phyloP scores from a whole-genome alignment of 2,797 vertebrate genomes.

The Alosa sapidissima region DNA sequence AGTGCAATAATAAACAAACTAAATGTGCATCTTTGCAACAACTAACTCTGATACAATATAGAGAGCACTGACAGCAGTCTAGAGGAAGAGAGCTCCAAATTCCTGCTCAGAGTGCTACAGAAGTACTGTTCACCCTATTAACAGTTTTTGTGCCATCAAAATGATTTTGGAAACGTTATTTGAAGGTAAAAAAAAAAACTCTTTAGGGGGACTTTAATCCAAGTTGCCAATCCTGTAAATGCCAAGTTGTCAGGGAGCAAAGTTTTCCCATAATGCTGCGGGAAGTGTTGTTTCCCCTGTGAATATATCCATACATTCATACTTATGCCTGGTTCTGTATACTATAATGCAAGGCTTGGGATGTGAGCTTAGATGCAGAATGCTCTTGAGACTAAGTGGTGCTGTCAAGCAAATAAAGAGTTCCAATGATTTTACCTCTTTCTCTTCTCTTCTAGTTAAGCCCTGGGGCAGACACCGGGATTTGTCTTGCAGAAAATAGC shows the following conservation, averaged over 20 bases:
- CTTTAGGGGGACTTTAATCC: neutral
- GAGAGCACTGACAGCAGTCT: no score
- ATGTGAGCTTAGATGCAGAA: neutral
- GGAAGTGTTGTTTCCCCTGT: neutral
- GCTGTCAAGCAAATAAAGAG: neutral
- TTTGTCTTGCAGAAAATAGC: slow-evolving; percentile 10
- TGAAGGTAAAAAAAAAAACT: no score
- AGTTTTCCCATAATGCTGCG: neutral
- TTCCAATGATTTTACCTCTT: slow-evolving; percentile 9
- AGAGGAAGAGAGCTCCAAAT: no score
- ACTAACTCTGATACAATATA: no score
- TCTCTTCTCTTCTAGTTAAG: slow-evolving; percentile 10
- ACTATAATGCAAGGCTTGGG: neutral
- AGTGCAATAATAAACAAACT: no score
- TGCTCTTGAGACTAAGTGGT: neutral
- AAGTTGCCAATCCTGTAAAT: neutral
- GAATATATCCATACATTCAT: neutral
- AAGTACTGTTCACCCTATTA: no score
- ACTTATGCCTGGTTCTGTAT: neutral
- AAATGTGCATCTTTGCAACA: no score
- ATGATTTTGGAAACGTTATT: no score
- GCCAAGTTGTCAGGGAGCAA: neutral
- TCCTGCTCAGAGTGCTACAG: no score
- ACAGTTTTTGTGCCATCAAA: no score
- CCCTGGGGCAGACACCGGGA: neutral